phyloP scores from a whole-genome alignment of 2,888 invertebrate species.

The Oligia strigilis region DNA sequence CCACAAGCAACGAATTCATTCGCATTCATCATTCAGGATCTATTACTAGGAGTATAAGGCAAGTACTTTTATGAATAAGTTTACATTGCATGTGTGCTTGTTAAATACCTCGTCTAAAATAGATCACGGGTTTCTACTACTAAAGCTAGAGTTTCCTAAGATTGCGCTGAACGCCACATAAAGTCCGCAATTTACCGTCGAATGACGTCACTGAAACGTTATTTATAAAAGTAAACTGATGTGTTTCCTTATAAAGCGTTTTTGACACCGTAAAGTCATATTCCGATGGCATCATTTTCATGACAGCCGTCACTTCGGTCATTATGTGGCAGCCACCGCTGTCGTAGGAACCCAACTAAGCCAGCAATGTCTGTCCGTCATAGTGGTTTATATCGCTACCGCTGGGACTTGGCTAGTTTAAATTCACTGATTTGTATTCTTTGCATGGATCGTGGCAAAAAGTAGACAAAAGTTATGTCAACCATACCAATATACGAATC shows the following conservation, averaged over 20 bases:
- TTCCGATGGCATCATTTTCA: background rate
- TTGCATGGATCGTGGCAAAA: background rate
- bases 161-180: background rate
- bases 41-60: slow-evolving; percentile 98
- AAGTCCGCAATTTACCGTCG: too few relatives aligned
- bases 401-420: background rate
- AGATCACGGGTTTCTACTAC: background rate
- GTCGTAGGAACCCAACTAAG: background rate
- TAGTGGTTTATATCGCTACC: background rate
- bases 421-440: slow-evolving; percentile 5
- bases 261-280: background rate
- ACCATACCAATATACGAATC: background rate
- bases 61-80: slow-evolving; percentile 74
- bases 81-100: slow-evolving; percentile 9
- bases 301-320: background rate
- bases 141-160: background rate
- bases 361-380: background rate
- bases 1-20: slow-evolving; percentile 99
- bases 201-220: background rate
- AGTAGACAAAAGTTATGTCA: background rate
- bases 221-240: background rate
- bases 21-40: slow-evolving; percentile 98
- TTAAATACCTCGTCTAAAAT: background rate
- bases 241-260: background rate
- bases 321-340: background rate